Conservation (phyloP, 2,113 vertebrate species). For the Ceyx melanurus region DNA sequence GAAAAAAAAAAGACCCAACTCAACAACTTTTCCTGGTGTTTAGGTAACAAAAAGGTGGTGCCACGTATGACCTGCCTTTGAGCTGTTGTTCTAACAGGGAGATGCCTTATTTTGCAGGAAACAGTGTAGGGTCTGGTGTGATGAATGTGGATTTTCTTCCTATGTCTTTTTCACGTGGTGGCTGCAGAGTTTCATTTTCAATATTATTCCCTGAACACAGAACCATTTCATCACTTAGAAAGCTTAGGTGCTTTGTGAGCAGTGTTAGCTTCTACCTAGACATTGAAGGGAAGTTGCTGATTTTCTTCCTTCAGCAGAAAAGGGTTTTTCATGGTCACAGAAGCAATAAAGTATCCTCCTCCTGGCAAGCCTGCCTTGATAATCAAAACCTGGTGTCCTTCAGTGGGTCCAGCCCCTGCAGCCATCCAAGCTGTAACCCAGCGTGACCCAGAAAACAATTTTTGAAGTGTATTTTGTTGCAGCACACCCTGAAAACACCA, state of each 20-base stretch:
- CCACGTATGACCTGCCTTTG: background rate
- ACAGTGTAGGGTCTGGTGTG: rapidly evolving
- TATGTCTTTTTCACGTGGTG: rapidly evolving
- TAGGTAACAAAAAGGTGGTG: background rate
- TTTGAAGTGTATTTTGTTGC: background rate
- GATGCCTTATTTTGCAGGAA: background rate
- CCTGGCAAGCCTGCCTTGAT: background rate
- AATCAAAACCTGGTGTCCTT: background rate
- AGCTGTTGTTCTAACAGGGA: background rate
- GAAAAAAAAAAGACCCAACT: background rate
- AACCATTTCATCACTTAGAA: background rate
- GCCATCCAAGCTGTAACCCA: background rate
- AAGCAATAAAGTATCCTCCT: background rate
- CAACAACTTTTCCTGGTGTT: background rate
- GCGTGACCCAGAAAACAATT: background rate
- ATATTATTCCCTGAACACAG: background rate
- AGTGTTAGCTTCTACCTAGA: background rate
- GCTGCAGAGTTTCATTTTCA: background rate
- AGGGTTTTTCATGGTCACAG: background rate
- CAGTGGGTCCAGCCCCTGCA: rapidly evolving
- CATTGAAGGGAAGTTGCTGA: background rate
- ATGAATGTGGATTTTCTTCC: background rate
- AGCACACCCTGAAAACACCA: rapidly evolving
- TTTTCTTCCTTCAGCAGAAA: background rate
- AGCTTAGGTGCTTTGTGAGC: background rate